Percentiles rank a stretch among this genome's conserved stretches.
These are phyloP conservation scores for Suricata suricatta DNA, from an alignment of 2,113 vertebrate species.

Conservation along the genomic window DNA sequence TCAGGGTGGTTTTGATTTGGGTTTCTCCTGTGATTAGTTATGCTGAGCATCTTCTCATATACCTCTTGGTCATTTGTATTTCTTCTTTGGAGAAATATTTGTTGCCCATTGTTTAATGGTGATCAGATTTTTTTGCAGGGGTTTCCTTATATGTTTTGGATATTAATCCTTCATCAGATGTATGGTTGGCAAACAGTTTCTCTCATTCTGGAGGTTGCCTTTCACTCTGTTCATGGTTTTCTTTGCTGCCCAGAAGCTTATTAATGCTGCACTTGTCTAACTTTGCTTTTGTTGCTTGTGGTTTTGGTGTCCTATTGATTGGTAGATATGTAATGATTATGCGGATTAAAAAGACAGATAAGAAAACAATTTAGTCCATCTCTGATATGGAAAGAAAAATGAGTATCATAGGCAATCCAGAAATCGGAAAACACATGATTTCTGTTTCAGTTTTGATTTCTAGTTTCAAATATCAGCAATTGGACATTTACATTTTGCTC, in stretches of 20 bases:
- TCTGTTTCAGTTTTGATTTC: conserved; percentile 36
- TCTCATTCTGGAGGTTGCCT: too few relatives aligned
- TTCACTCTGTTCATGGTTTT: not conserved
- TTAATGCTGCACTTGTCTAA: not conserved
- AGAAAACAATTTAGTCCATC: not conserved
- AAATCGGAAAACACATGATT: not conserved
- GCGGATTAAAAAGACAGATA: not conserved
- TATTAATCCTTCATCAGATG: too few relatives aligned
- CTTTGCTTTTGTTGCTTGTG: not conserved
- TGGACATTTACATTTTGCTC: not conserved
- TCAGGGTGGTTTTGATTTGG: not conserved
- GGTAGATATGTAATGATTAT: not conserved
- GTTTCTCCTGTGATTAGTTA: not conserved
- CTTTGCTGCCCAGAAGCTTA: too few relatives aligned
- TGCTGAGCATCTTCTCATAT: accelerated
- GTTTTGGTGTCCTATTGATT: not conserved
- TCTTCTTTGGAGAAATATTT: not conserved
- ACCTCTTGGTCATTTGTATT: not conserved
- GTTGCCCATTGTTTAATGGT: not conserved
- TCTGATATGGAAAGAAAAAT: not conserved
- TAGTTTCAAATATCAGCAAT: conserved; percentile 17
- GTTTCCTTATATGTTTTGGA: not conserved
- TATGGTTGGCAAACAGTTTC: not conserved
- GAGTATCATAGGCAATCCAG: not conserved
- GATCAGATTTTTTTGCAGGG: not conserved